Base-by-base conservation (phyloP, 2,113 vertebrate genomes). In the Jacana jacana region DNA sequence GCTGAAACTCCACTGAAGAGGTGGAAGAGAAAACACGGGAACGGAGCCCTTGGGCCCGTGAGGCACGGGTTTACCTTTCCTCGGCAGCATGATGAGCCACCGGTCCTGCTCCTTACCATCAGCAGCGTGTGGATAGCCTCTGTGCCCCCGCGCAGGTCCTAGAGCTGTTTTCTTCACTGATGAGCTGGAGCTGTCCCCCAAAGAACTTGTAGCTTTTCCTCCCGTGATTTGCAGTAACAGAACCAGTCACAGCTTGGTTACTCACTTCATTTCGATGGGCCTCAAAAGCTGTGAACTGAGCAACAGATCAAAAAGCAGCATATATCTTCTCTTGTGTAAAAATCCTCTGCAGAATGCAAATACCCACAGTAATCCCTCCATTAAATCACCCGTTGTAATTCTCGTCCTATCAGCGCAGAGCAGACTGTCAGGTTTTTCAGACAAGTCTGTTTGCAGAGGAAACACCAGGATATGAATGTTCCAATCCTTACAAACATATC, bases 11-110 rank as follows among this genome's bases (percentile, higher is more conserved):
- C 7, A 4, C 40, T 4, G 11, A 6, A 6, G 13, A 7, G 4
- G 1, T 1, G n/a, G 5, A 17, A 14, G 6, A 15, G 51, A 7
- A 44, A 27, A 7, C 13, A 7, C 4, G 1, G 3, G 5, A 72
- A 11, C 9, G 35, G 18, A 60, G n/a, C 17, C 12, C 17, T 6
- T 10, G 17, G 28, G 65, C 16, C 4, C 11, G 6, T 0, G 5
- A 27, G 51, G 12, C 24, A 4, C 1, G 16, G 28, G 27, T 7
- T 14, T 9, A 3, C 20, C 3, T 18, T 46, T 63, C 60, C 20
- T 35, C 11, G 3, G 0, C 51, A 14, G 33, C 1, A 3, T 1
- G 7, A 6, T 9, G 24, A 73, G 58, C 16, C 16, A 5, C 5
- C 30, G 4, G 44, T 33, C 24, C 81, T 31, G 18, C 5, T 52